These are phyloP conservation scores for Knipowitschia caucasica DNA, from an alignment of 2,797 vertebrate genomes.

Conservation along the genomic window DNA sequence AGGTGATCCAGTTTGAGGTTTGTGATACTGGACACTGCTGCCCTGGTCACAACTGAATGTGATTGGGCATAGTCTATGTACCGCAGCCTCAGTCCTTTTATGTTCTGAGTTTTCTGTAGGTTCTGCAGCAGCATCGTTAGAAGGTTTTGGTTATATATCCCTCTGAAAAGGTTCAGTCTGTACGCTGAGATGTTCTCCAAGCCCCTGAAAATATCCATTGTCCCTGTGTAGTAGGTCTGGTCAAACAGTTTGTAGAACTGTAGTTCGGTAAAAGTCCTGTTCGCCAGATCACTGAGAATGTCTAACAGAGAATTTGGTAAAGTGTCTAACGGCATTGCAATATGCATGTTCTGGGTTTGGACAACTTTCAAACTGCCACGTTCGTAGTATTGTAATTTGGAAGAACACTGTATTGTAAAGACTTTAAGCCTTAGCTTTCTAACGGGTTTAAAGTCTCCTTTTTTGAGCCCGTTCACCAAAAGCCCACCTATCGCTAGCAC, in stretches of 20 bases:
- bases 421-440: constrained; percentile 60
- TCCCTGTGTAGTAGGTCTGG: constrained; percentile 76
- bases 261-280: constrained; percentile 69
- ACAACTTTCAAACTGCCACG: constrained; percentile 75
- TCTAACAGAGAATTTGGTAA: constrained; percentile 49
- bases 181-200: constrained; percentile 54
- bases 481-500: constrained; percentile 79
- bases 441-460: constrained; percentile 68
- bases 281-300: constrained; percentile 76
- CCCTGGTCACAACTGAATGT: constrained; percentile 50
- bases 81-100: constrained; percentile 70
- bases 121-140: constrained; percentile 78
- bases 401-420: constrained; percentile 80
- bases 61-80: constrained; percentile 86
- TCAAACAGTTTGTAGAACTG: constrained; percentile 85
- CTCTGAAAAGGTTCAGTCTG: constrained; percentile 77
- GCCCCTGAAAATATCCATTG: constrained; percentile 72
- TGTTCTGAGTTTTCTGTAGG: constrained; percentile 47
- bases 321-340: constrained; percentile 79
- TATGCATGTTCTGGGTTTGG: constrained; percentile 68
- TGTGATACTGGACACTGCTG: constrained; percentile 51
- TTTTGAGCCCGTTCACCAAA: constrained; percentile 65
- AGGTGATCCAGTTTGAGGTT: constrained; percentile 68
- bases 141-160: constrained; percentile 85
- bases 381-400: constrained; percentile 73